Conservation (phyloP, 2,888 invertebrate genomes). For the Heliothis peltigera region DNA sequence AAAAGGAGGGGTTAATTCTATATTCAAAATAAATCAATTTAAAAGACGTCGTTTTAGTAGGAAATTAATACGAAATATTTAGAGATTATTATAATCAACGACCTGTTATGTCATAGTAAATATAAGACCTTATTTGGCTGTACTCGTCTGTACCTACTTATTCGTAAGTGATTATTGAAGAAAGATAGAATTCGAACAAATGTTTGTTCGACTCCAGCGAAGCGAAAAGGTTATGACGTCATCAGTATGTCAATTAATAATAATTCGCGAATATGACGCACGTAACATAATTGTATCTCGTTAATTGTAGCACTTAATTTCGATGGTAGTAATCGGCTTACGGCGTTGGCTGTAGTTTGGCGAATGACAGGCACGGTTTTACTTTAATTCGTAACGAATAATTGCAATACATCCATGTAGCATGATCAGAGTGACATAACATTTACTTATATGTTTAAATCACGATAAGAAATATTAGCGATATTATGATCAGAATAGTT, state of each 20-base stretch:
- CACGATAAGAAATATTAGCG: too few relatives aligned
- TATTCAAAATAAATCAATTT: too few relatives aligned
- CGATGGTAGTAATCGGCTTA: neutral
- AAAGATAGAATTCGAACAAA: slow-evolving; percentile 25
- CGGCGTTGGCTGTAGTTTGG: neutral
- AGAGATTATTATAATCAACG: neutral
- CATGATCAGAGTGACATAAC: too few relatives aligned
- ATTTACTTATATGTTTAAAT: too few relatives aligned
- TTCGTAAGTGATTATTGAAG: too few relatives aligned
- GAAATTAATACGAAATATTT: neutral
- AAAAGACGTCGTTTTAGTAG: too few relatives aligned
- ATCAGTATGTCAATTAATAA: slow-evolving; percentile 8
- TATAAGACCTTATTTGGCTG: too few relatives aligned
- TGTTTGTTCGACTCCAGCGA: slow-evolving; percentile 24
- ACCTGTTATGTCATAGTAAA: neutral
- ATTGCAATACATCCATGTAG: too few relatives aligned
- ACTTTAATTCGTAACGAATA: too few relatives aligned
- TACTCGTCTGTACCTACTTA: too few relatives aligned
- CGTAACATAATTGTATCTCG: slow-evolving; percentile 12
- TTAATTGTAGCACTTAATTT: slow-evolving; percentile 21
- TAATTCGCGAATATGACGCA: slow-evolving; percentile 39
- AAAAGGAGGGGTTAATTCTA: too few relatives aligned
- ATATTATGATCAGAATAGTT: too few relatives aligned
- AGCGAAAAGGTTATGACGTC: slow-evolving; percentile 11
- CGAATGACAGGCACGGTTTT: neutral